Conservation (phyloP, 92 coral and sea anemone genomes). For the Epizoanthus fatuus region DNA sequence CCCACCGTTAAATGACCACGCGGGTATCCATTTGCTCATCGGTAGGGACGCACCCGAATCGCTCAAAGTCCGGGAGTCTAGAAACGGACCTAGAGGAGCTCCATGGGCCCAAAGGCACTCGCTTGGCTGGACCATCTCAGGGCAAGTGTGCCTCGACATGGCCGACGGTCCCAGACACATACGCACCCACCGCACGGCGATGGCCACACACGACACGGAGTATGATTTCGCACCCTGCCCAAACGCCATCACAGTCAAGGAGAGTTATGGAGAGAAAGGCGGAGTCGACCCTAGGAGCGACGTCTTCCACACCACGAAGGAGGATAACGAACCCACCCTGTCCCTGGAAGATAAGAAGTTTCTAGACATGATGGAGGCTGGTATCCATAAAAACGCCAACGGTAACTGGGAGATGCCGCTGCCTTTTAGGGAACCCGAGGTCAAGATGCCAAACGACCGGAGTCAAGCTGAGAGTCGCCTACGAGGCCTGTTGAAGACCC, state of each 20-base stretch:
- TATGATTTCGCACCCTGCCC: slow-evolving; percentile 44
- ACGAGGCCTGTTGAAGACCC: neutral
- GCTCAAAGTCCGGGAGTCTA: slow-evolving; percentile 57
- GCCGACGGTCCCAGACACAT: slow-evolving; percentile 46
- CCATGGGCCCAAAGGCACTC: slow-evolving; percentile 57
- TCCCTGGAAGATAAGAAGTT: slow-evolving; percentile 49
- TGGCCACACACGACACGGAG: neutral
- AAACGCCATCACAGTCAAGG: slow-evolving; percentile 46
- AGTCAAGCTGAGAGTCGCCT: slow-evolving; percentile 14
- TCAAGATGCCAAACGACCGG: slow-evolving; percentile 16
- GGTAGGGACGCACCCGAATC: slow-evolving; percentile 66
- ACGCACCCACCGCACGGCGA: slow-evolving; percentile 26
- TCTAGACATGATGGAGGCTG: slow-evolving; percentile 35
- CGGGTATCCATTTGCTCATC: slow-evolving; percentile 54
- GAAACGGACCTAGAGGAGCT: slow-evolving; percentile 59
- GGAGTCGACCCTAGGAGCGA: neutral
- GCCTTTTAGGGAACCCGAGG: slow-evolving; percentile 21
- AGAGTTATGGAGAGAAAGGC: neutral
- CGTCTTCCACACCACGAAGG: slow-evolving; percentile 38
- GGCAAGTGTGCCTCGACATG: slow-evolving; percentile 53
- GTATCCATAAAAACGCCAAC: slow-evolving; percentile 29
- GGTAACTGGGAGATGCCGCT: slow-evolving; percentile 66
- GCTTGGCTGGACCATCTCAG: slow-evolving; percentile 61
- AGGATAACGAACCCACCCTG: slow-evolving; percentile 36
- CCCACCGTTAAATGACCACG: slow-evolving; percentile 49